These are phyloP conservation scores for Luidia sarsii DNA, from an alignment of 53 echinoderm and acorn worm genomes.

Conservation along the genomic window DNA sequence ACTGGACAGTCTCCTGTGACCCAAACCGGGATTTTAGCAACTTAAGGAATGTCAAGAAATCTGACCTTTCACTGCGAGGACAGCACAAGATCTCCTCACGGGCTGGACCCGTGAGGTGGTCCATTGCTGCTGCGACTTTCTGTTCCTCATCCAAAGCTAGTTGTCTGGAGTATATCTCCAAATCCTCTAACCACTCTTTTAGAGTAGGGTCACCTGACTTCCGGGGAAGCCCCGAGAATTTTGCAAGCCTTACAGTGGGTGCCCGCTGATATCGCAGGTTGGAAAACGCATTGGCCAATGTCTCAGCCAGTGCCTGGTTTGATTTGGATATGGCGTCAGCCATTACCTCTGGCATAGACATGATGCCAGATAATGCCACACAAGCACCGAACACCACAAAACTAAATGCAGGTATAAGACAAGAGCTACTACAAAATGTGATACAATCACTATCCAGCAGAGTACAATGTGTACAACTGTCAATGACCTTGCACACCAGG, in stretches of 20 bases:
- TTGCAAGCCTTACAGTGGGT: constrained; percentile 6
- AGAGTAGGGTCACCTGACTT: constrained; percentile 26
- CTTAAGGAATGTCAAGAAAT: not conserved
- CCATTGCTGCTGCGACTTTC: constrained; percentile 22
- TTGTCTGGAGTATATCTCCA: constrained; percentile 3
- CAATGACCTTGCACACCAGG: no score
- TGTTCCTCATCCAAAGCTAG: not conserved
- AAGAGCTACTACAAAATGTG: no score
- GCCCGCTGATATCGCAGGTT: constrained; percentile 24
- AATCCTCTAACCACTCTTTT: constrained; percentile 20
- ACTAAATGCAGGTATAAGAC: no score
- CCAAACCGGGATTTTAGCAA: not conserved
- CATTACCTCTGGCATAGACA: constrained; percentile 30
- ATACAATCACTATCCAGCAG: no score
- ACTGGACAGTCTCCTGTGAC: constrained; percentile 14
- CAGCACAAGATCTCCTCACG: constrained; percentile 26
- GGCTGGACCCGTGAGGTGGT: constrained; percentile 16
- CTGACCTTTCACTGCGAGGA: not conserved
- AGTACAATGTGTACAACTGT: no score
- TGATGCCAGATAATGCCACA: not conserved
- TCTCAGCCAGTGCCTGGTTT: constrained; percentile 19
- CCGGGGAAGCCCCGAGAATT: constrained; percentile 2
- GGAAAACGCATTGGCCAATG: constrained; percentile 17
- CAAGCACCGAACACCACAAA: no score
- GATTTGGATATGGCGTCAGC: constrained; percentile 24